Percentiles rank a stretch among this genome's conserved stretches.
Evolutionary conservation across 2,888 invertebrate species (phyloP).

Genomic region (Tetragonisca angustula): DNA sequence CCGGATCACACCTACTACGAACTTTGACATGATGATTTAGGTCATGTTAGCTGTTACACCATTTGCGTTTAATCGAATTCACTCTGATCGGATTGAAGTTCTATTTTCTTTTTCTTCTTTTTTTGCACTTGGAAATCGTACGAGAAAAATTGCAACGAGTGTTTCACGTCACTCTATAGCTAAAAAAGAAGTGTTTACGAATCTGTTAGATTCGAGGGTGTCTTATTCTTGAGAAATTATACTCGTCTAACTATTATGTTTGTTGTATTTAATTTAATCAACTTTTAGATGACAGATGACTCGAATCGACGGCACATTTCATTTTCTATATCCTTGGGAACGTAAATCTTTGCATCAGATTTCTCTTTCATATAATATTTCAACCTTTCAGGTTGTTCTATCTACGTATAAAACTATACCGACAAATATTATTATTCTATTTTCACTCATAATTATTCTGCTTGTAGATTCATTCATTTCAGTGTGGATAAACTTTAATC

Average conservation of each 20-base stretch:
- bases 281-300: too few relatives aligned
- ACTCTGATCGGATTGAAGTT: not conserved
- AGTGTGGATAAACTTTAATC: too few relatives aligned
- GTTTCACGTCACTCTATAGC: not conserved
- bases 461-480: too few relatives aligned
- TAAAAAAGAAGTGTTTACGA: not conserved
- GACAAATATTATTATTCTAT: too few relatives aligned
- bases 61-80: not conserved
- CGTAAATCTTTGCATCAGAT: too few relatives aligned
- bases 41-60: not conserved
- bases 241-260: not conserved
- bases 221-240: not conserved
- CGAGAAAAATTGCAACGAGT: not conserved
- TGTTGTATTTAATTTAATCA: not conserved
- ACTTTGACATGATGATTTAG: constrained; percentile 28
- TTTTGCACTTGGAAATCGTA: not conserved
- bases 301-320: too few relatives aligned
- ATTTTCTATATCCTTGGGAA: too few relatives aligned
- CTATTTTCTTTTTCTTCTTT: not conserved
- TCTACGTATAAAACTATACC: too few relatives aligned
- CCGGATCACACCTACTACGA: constrained; percentile 16
- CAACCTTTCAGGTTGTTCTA: too few relatives aligned
- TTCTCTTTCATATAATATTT: too few relatives aligned
- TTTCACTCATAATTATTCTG: too few relatives aligned
- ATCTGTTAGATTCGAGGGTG: too few relatives aligned